phyloP scores from a whole-genome alignment of 2,888 invertebrate species.

The Chesias legatella region DNA sequence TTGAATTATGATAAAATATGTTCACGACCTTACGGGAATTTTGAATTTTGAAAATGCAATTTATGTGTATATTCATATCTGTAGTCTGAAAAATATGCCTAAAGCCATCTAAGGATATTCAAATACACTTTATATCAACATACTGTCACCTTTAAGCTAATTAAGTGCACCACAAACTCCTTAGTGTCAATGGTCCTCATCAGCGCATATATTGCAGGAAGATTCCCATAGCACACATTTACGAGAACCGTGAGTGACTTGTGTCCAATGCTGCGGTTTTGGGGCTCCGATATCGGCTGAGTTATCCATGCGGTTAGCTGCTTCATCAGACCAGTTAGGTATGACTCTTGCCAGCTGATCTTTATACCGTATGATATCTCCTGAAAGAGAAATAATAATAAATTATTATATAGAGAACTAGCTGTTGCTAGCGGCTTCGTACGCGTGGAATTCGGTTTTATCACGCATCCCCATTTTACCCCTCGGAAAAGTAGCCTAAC shows the following conservation, averaged over 20 bases:
- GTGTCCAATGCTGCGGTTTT: constrained; percentile 66
- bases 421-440: too few relatives aligned
- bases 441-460: too few relatives aligned
- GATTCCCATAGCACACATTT: constrained; percentile 89
- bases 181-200: constrained; percentile 86
- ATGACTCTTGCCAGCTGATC: constrained; percentile 90
- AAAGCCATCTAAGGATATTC: too few relatives aligned
- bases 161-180: constrained; percentile 82
- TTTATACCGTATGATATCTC: constrained; percentile 89
- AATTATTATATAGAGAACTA: too few relatives aligned
- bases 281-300: constrained; percentile 66
- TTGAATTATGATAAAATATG: too few relatives aligned
- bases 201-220: constrained; percentile 86
- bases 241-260: constrained; percentile 84
- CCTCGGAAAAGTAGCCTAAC: too few relatives aligned
- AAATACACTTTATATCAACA: too few relatives aligned
- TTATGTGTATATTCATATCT: too few relatives aligned
- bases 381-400: constrained; percentile 49
- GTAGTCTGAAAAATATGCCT: too few relatives aligned
- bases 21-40: too few relatives aligned
- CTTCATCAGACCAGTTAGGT: constrained; percentile 84
- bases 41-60: too few relatives aligned
- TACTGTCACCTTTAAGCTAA: constrained; percentile 80
- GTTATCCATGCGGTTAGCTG: constrained; percentile 84
- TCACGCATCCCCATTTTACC: too few relatives aligned